phyloP scores from a whole-genome alignment of 2,113 vertebrate species.

The Triplophysa siluroides region DNA sequence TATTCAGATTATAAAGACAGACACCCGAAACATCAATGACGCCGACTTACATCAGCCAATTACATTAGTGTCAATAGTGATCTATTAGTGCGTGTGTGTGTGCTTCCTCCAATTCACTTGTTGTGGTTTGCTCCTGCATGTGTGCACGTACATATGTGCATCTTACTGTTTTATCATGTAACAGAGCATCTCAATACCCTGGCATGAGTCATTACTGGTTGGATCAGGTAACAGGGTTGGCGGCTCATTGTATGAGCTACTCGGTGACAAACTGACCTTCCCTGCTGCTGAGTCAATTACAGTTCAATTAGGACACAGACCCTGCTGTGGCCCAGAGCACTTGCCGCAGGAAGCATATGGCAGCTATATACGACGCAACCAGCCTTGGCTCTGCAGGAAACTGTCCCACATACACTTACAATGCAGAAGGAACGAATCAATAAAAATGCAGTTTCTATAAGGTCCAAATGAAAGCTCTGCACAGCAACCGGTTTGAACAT shows the following conservation, averaged over 20 bases:
- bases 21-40: background rate
- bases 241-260: slow-evolving; percentile 30
- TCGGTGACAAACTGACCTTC: slow-evolving; percentile 54
- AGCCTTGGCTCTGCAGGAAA: background rate
- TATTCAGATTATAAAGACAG: background rate
- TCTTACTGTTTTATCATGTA: background rate
- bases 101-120: background rate
- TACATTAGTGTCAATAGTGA: slow-evolving; percentile 1
- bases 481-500: slow-evolving; percentile 9
- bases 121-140: background rate
- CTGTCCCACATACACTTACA: slow-evolving; percentile 8
- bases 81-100: background rate
- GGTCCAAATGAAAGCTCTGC: background rate
- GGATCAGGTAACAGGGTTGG: slow-evolving; percentile 20
- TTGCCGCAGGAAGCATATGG: slow-evolving; percentile 43
- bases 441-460: background rate
- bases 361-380: slow-evolving; percentile 16
- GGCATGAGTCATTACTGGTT: background rate
- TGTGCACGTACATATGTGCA: background rate
- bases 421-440: slow-evolving; percentile 17
- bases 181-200: background rate
- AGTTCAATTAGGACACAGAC: slow-evolving; percentile 52
- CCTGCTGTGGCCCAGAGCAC: slow-evolving; percentile 27
- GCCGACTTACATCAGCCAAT: slow-evolving; percentile 7
- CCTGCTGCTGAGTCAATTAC: slow-evolving; percentile 58